phyloP scores from a whole-genome alignment of 2,797 vertebrate species.

The Cyprinella venusta region DNA sequence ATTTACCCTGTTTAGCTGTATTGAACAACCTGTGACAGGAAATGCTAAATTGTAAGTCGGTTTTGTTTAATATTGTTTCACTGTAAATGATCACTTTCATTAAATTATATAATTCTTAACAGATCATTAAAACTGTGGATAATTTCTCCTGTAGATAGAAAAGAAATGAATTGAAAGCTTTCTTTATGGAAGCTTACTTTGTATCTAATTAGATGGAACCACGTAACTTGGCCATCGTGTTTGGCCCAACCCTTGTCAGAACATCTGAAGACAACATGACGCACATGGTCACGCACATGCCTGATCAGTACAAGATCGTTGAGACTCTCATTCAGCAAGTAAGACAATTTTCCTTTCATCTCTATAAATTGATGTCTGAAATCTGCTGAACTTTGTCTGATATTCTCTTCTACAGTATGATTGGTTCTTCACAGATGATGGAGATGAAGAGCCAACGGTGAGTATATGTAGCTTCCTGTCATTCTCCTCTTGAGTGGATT shows the following conservation, averaged over 20 bases:
- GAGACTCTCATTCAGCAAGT: slow-evolving; percentile 98
- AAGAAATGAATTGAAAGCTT: not conserved
- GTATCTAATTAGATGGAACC: slow-evolving; percentile 90
- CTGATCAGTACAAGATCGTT: slow-evolving; percentile 98
- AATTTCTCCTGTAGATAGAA: not conserved
- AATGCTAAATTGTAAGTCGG: not conserved
- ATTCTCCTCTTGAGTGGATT: not conserved
- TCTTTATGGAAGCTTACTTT: not conserved
- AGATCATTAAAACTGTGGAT: not conserved
- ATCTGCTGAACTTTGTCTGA: not conserved
- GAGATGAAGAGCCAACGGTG: slow-evolving; percentile 92
- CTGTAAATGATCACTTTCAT: not conserved
- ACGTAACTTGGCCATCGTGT: slow-evolving; percentile 96
- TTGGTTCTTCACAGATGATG: slow-evolving; percentile 98
- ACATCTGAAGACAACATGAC: slow-evolving; percentile 99
- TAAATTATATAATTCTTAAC: not conserved
- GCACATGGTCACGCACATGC: slow-evolving; percentile 99
- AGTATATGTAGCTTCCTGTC: slow-evolving; percentile 74
- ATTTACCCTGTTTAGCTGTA: not conserved
- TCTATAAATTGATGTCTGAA: not conserved
- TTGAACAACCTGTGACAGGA: not conserved
- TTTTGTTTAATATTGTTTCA: not conserved
- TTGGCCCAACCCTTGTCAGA: slow-evolving; percentile 96
- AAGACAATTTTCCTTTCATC: slow-evolving; percentile 62
- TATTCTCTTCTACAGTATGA: slow-evolving; percentile 85